Base-by-base conservation (phyloP, 1,140 invertebrate genomes). In the Callitettix versicolor region DNA sequence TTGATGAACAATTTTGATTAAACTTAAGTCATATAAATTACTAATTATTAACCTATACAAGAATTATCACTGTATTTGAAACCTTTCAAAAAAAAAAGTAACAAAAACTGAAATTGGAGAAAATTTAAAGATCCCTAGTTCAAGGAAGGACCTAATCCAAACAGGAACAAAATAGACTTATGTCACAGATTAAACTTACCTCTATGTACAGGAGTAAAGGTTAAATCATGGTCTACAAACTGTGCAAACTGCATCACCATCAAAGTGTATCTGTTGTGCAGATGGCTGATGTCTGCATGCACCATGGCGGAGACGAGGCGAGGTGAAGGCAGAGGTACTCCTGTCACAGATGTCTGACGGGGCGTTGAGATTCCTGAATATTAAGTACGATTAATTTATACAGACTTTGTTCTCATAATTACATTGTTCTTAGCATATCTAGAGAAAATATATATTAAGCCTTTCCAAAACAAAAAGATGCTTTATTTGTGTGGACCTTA, bases 171-270 rank as follows among this genome's bases (percentile, higher is more conserved):
- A n/a, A n/a, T n/a, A n/a, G n/a, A n/a, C n/a, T n/a, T n/a, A n/a
- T n/a, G n/a, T n/a, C n/a, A n/a, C n/a, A n/a, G n/a, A n/a, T n/a
- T n/a, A n/a, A 15, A 20, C 40, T 61, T 62, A 77, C 76, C 88
- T 78, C 88, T 88, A 60, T 91, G 86, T 44, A 91, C 86, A 0
- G 91, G 91, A 1, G 91, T 94, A 76, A 94, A 84, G 1, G 90
- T 95, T 14, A 95, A 71, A 69, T 95, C 92, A 68, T 95, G 91
- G 69, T 95, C 91, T 4, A 95, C 63, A 63, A 95, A 90, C 65
- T 95, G 91, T 2, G 88, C 89, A 68, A 82, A 98, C 72, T 97
- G 89, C 90, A 94, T 94, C 3, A 88, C 79, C 82, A 91, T 90
- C 15, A 93, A 73, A 0, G 87, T 90, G 66, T 95, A 95, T n/a